Evolutionary conservation across 2,888 invertebrate genomes (phyloP).

Genomic region (Corbicula japonica): DNA sequence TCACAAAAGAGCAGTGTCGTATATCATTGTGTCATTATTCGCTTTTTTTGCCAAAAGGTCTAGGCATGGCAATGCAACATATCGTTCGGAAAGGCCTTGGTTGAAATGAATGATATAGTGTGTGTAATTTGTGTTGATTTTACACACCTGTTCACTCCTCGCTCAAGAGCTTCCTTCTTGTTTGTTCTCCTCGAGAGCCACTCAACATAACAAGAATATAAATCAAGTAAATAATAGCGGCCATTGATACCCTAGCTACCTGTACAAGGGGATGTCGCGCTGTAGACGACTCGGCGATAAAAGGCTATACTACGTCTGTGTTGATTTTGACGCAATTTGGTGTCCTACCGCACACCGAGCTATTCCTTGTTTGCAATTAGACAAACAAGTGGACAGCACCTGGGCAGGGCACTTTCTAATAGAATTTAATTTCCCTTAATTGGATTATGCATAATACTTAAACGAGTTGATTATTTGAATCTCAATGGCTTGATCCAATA

Average conservation of each 20-base stretch:
- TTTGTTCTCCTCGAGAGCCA: slow-evolving; percentile 57
- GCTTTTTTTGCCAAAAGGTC: too few relatives aligned
- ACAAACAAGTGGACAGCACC: slow-evolving; percentile 38
- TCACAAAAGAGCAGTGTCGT: too few relatives aligned
- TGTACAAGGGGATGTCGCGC: too few relatives aligned
- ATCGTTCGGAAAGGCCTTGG: too few relatives aligned
- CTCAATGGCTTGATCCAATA: too few relatives aligned
- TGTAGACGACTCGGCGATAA: slow-evolving; percentile 17
- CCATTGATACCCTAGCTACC: slow-evolving; percentile 30
- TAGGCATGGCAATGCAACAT: too few relatives aligned
- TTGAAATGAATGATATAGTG: slow-evolving; percentile 42
- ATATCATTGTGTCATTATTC: too few relatives aligned
- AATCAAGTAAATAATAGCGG: slow-evolving; percentile 59
- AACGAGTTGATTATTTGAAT: too few relatives aligned
- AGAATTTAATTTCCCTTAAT: slow-evolving; percentile 23
- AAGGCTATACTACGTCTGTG: slow-evolving; percentile 22
- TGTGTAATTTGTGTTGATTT: slow-evolving; percentile 52
- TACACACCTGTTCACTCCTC: slow-evolving; percentile 57
- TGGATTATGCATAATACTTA: background rate
- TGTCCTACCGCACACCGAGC: slow-evolving; percentile 37
- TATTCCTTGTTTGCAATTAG: slow-evolving; percentile 32
- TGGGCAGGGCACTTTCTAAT: slow-evolving; percentile 15
- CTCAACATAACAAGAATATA: slow-evolving; percentile 65
- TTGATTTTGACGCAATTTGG: slow-evolving; percentile 48
- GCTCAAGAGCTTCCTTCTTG: slow-evolving; percentile 38